Conservation (phyloP, 2,888 invertebrate genomes). For the Alloscopus bannaensis region DNA sequence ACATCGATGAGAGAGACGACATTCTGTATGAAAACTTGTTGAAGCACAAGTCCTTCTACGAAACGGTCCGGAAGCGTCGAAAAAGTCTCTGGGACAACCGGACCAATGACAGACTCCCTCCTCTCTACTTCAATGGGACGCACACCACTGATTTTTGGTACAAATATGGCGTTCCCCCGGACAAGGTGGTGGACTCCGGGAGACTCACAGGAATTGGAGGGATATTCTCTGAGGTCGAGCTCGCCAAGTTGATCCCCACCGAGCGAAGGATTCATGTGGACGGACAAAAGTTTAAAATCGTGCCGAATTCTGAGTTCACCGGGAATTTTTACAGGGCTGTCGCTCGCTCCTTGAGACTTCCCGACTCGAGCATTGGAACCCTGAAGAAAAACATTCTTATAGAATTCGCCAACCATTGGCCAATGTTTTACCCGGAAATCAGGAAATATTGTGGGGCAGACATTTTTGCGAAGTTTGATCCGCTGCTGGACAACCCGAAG, state of each 20-base stretch:
- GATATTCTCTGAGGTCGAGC: conserved; percentile 37
- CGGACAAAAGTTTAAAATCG: conserved; percentile 61
- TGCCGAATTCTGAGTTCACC: neutral
- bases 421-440: conserved; percentile 19
- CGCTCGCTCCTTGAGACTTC: conserved; percentile 25
- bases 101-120: neutral
- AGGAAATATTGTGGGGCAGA: conserved; percentile 14
- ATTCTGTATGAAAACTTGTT: conserved; percentile 25
- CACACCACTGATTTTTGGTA: conserved; percentile 80
- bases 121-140: conserved; percentile 29
- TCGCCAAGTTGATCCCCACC: conserved; percentile 36
- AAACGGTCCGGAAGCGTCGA: conserved; percentile 21
- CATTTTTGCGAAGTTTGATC: neutral
- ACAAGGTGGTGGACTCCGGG: conserved; percentile 3
- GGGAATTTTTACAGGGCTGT: conserved; percentile 45
- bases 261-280: conserved; percentile 53
- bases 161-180: conserved; percentile 37
- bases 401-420: conserved; percentile 29
- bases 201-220: conserved; percentile 7
- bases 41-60: conserved; percentile 25
- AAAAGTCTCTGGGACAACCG: conserved; percentile 13
- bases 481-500: neutral
- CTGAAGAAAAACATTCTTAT: neutral
- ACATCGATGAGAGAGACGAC: neutral
- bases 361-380: conserved; percentile 3